phyloP scores from a whole-genome alignment of 2,888 invertebrate genomes.

The Dromius quadrimaculatus region DNA sequence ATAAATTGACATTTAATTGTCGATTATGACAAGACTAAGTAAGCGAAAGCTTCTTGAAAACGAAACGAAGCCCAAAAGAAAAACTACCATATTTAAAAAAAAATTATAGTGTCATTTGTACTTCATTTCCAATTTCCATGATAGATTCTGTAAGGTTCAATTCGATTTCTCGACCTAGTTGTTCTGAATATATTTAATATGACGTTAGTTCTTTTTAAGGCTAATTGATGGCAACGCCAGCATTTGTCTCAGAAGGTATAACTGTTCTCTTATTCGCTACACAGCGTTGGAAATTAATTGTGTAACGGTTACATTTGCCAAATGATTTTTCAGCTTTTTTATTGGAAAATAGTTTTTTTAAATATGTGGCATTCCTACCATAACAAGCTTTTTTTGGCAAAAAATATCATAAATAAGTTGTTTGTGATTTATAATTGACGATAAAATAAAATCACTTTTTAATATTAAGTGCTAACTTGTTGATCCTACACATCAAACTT shows the following conservation, averaged over 20 bases:
- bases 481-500: too few relatives aligned
- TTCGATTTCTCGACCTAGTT: constrained; percentile 8
- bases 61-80: constrained; percentile 4
- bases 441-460: too few relatives aligned
- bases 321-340: not conserved
- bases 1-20: too few relatives aligned
- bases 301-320: constrained; percentile 31
- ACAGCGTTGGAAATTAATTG: constrained; percentile 15
- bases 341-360: too few relatives aligned
- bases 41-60: not conserved
- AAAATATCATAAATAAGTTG: too few relatives aligned
- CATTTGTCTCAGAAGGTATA: constrained; percentile 14
- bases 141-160: too few relatives aligned
- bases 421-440: too few relatives aligned
- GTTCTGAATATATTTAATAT: constrained; percentile 4
- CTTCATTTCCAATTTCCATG: too few relatives aligned
- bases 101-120: constrained; percentile 4
- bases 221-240: constrained; percentile 25
- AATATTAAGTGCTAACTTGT: too few relatives aligned
- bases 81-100: not conserved
- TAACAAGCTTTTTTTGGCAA: too few relatives aligned
- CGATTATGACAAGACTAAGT: too few relatives aligned
- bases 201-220: constrained; percentile 19
- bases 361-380: too few relatives aligned
- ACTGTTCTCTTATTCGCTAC: constrained; percentile 37